Evolutionary conservation across 1,140 invertebrate species (phyloP), one percentile per base, ranked within the genome.

Genomic region (Arion vulgaris): DNA sequence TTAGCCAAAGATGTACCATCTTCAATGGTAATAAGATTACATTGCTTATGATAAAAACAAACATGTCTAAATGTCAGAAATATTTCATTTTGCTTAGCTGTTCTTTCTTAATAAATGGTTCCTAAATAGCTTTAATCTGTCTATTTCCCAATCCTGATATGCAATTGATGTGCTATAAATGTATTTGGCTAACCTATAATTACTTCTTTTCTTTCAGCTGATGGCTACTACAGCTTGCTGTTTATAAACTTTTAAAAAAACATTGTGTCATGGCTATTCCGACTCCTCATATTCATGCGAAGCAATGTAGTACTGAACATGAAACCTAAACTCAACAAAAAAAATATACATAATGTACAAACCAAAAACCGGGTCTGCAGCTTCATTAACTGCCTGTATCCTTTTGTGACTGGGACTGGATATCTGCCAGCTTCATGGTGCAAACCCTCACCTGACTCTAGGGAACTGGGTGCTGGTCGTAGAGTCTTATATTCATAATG

Each of bases 401-500:
- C 39, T 41, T 23, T n/a, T 11, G 49, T 45, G 41, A 45, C 69
- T 36, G 77, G 77, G 4, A 80, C 77, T 26, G 36, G 62, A 32
- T 80, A 80, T 32, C 36, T 11, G 13, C 77, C 77, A 38, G 57
- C 26, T 45, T 32, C 73, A 38, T 9, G 15, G 15, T 4, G 34
- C 17, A 32, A 36, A 2, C 17, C 17, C 2, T 15, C 4, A 49
- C 15, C 4, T 11, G 28, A 9, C n/a, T 72, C 39, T 17, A 39
- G 9, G 15, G 9, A 38, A 13, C 26, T 15, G 32, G 32, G 19
- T 75, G 39, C 38, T 51, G n/a, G n/a, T n/a, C n/a, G n/a, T n/a
- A n/a, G n/a, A n/a, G n/a, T n/a, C n/a, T 75, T 75, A 49, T 38
- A 75, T 34, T 75, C 73, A 51, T 75, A 75, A 75, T 38, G 39